Conservation (phyloP, 2,113 vertebrate species). For the Thymallus thymallus region DNA sequence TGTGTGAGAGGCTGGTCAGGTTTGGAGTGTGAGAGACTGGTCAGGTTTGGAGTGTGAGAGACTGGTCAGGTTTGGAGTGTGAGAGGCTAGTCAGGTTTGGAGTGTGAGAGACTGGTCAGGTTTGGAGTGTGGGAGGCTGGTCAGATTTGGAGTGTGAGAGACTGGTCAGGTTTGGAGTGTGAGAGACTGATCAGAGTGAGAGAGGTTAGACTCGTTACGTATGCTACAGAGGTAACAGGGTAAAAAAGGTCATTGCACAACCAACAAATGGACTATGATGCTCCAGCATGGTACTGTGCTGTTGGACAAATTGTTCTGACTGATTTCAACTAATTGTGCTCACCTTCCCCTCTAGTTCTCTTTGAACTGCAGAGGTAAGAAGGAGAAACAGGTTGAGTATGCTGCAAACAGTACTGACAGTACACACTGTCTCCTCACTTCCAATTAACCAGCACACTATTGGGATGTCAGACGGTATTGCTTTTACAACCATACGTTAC, state of each 20-base stretch:
- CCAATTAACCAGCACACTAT: constrained; percentile 68
- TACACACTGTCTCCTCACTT: constrained; percentile 67
- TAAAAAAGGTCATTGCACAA: constrained; percentile 51
- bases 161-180: constrained; percentile 43
- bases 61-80: constrained; percentile 44
- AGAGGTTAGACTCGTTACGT: constrained; percentile 29
- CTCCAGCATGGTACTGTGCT: constrained; percentile 41
- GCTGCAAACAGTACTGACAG: constrained; percentile 68
- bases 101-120: constrained; percentile 45
- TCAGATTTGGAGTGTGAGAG: constrained; percentile 43
- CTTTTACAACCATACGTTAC: constrained; percentile 46
- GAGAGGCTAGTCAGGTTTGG: constrained; percentile 48
- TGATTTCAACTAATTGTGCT: constrained; percentile 71
- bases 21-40: constrained; percentile 41
- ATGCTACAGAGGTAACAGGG: constrained; percentile 36
- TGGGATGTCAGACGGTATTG: constrained; percentile 53
- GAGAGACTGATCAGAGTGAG: constrained; percentile 46
- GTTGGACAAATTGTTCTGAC: constrained; percentile 74
- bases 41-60: constrained; percentile 42
- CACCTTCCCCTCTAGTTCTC: constrained; percentile 70
- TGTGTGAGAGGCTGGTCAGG: constrained; percentile 42
- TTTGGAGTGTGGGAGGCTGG: constrained; percentile 41
- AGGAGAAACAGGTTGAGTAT: constrained; percentile 38
- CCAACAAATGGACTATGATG: constrained; percentile 58
- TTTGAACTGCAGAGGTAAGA: constrained; percentile 71